phyloP scores from a whole-genome alignment of 2,113 vertebrate species.

The Eupsittula cactorum region DNA sequence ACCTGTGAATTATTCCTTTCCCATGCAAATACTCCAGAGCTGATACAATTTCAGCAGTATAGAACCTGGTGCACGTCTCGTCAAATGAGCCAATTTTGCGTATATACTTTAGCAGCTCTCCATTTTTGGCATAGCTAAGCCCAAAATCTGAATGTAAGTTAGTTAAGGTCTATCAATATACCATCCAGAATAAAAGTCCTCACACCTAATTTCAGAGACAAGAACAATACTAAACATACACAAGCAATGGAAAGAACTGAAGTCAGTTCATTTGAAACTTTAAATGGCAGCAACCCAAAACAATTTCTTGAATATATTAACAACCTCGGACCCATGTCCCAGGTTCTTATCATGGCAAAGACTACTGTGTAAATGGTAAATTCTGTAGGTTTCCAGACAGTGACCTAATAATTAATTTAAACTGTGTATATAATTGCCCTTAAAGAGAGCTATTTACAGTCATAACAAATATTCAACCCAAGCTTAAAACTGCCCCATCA shows the following conservation, averaged over 20 bases:
- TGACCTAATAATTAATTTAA: not conserved
- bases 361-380: not conserved
- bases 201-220: not conserved
- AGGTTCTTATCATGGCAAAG: not conserved
- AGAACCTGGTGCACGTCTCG: constrained; percentile 98
- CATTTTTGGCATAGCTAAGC: constrained; percentile 98
- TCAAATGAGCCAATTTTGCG: constrained; percentile 99
- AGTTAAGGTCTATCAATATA: constrained; percentile 71
- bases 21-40: constrained; percentile 95
- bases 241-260: not conserved
- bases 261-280: not conserved
- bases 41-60: constrained; percentile 95
- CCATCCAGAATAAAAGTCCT: not conserved
- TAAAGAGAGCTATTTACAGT: not conserved
- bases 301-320: not conserved
- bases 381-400: not conserved
- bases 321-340: not conserved
- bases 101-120: constrained; percentile 98
- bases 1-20: constrained; percentile 99
- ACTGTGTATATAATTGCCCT: not conserved
- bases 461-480: not conserved
- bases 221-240: not conserved
- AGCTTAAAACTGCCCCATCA: not conserved
- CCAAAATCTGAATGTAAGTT: constrained; percentile 88
- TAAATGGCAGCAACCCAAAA: not conserved